These are phyloP conservation scores for Dasyurus viverrinus DNA, from an alignment of 2,113 vertebrate genomes.

Conservation along the genomic window DNA sequence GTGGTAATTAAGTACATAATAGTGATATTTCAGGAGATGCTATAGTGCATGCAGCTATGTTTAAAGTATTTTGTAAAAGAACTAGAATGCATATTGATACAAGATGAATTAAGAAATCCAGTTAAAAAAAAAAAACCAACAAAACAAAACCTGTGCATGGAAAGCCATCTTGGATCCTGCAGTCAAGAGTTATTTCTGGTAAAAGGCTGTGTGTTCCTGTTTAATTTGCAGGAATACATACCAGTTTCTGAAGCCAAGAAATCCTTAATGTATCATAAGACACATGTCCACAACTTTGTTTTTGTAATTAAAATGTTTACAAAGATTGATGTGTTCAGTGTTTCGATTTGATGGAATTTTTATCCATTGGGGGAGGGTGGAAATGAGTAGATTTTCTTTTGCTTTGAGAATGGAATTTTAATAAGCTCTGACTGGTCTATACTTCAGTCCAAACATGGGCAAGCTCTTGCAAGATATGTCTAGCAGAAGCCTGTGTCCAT, in stretches of 20 bases:
- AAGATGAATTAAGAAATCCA: background rate
- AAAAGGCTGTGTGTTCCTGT: rapidly evolving
- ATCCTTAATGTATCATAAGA: background rate
- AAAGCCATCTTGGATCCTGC: background rate
- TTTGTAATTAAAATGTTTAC: slow-evolving; percentile 73
- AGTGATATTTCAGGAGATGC: background rate
- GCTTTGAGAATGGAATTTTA: background rate
- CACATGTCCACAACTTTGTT: slow-evolving; percentile 49
- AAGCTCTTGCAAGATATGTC: background rate
- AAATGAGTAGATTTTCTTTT: background rate
- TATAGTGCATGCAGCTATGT: slow-evolving; percentile 30
- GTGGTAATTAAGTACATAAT: background rate
- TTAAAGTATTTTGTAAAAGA: background rate
- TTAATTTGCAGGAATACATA: background rate
- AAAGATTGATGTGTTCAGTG: background rate
- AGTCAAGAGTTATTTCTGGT: background rate
- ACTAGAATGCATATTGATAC: background rate
- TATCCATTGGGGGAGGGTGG: background rate
- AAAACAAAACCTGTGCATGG: background rate
- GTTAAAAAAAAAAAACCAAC: background rate
- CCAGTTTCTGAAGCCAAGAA: background rate
- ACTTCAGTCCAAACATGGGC: background rate
- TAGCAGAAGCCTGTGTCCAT: background rate
- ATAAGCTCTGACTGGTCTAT: background rate
- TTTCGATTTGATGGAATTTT: background rate